Evolutionary conservation across 1,140 invertebrate genomes (phyloP), one percentile per base, ranked within the genome.

Genomic region (Medauroidea extradentata): DNA sequence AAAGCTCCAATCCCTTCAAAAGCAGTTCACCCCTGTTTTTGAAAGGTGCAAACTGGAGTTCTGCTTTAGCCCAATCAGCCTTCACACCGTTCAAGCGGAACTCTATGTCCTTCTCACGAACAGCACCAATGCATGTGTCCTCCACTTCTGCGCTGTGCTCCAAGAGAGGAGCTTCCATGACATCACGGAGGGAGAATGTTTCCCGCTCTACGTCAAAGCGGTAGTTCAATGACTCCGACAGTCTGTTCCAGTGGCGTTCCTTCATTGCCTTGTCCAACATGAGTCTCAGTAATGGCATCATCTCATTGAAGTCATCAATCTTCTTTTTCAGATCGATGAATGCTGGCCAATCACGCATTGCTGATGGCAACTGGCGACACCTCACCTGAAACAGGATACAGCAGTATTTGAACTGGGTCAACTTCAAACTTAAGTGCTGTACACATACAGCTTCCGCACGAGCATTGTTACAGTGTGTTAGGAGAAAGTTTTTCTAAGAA

Each of bases 251-350:
- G 75, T 95, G 93, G 38, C 92, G 78, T 11, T 87, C 83, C 74
- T 93, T 93, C 91, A 95, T 93, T 1, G 91, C 85, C 71, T 90
- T 90, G 69, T 93, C 90, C 0, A 90, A 87, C 92, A 96, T 94
- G 59, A 94, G 69, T 70, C 94, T 90, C 13, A 95, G 75, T 16
- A 95, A 70, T 0, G 92, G 92, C 68, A 91, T 92, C 53, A 87
- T 90, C 69, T 93, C 88, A 69, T 88, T 93, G 68, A 95, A 94
- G 65, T 94, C 90, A 62, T 94, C 91, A 63, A 96, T 93, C 71
- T 90, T 93, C 62, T 89, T 90, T 64, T 91, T 93, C 48, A 94
- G 73, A 64, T 93, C 90, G 24, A 88, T 84, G 73, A 82, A 96
- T 0, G 92, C 93, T 2, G 89, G 89, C 91, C 92, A 94, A 56